Evolutionary conservation across 1,140 invertebrate genomes (phyloP), one percentile per base, ranked within the genome.

Genomic region (Adelges cooleyi): DNA sequence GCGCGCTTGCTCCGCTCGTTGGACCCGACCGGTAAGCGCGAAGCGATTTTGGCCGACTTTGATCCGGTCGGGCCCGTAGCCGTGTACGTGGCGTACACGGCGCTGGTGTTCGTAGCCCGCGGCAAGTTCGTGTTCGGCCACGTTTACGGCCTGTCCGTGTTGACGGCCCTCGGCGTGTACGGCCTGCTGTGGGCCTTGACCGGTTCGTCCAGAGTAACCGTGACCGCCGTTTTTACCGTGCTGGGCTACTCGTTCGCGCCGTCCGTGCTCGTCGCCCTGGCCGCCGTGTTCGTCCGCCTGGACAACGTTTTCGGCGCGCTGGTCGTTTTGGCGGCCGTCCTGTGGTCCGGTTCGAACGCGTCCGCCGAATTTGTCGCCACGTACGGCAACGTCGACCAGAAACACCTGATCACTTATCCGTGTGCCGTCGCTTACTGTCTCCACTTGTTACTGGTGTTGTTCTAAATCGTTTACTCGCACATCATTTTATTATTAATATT

Each of bases 381-480:
- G 73, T 84, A 94, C 3, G 83, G 85, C 29, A 93, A 97, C 80
- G 80, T 87, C 70, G 86, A 92, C 68, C 93, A 97, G 74, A 85
- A 92, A 71, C 81, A 89, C 4, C 77, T 95, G 1, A 90, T 98
- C 50, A 92, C 92, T 20, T 98, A 98, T 78, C 95, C 95, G 6
- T 98, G 94, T 79, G 82, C 88, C 49, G 79, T 98, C 53, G 82
- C 97, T n/a, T 97, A 95, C 78, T 90, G 90, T 40, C 90, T 96
- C 2, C 97, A 97, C 80, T 92, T 92, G 27, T 80, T 97, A 33
- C 80, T 97, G 67, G 89, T 95, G 38, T 82, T 96, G 69, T 97
- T 40, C 29, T 20, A 38, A 42, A 40, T 33, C 8, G 33, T 54
- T 23, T 17, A 52, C n/a, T n/a, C n/a, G n/a, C n/a, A n/a, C n/a